Evolutionary conservation across 2,797 vertebrate species (phyloP), one percentile per base, ranked within the genome.

Genomic region (Halcyon chelicuti): DNA sequence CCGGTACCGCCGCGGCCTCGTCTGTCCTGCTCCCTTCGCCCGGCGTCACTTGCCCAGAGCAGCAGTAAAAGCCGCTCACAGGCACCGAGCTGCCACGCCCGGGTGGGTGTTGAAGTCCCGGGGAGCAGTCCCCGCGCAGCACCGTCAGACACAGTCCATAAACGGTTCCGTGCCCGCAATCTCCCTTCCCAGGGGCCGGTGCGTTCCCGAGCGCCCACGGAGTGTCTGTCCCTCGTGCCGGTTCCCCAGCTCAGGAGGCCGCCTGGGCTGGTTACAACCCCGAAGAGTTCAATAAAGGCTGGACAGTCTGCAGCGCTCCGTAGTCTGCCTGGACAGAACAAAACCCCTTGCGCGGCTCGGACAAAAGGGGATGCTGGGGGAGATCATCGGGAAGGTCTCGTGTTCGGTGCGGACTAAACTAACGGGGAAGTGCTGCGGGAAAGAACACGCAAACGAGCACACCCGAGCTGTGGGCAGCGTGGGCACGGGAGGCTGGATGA

Each of bases 371-470:
- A 5, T 47, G 31, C 31, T 26, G 37, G 49, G 47, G 7, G 7
- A 15, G 5, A 8, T 49, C 17, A 4, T 8, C 19, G 6, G 5
- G 35, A 44, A 75, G 21, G n/a, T 10, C n/a, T 13, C 12, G 0
- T 19, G 2, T 39, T 63, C 2, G 1, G 10, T 58, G 8, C n/a
- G 1, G 14, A 17, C 14, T 35, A 26, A 72, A 83, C 25, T 46
- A 54, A 14, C 4, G 4, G 11, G 81, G 15, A 52, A 29, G 16
- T 16, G 25, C 6, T 19, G 20, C 9, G 13, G 42, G 42, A 39
- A 20, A 35, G n/a, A 12, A 8, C 0, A 4, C 0, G 0, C 5
- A 21, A 55, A 14, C 6, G 19, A 47, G 7, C 1, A 1, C 11
- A 4, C 18, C 4, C 1, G n/a, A 12, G 17, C 23, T 47, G 1